Conservation (phyloP, 2,888 invertebrate genomes). For the Plebejus argus region DNA sequence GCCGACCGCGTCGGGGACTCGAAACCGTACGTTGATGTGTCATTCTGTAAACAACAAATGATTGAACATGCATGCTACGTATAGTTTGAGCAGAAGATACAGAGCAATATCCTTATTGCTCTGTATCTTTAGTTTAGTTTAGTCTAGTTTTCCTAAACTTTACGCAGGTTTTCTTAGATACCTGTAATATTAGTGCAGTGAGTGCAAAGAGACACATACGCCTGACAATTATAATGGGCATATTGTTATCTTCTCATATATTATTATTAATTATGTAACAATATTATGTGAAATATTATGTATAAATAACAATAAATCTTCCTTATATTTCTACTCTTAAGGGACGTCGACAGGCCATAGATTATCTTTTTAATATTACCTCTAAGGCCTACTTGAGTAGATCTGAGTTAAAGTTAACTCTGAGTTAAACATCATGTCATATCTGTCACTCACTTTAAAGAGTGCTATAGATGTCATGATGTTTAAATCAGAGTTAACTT, state of each 20-base stretch:
- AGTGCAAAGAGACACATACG: not conserved
- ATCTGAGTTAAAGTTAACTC: no score
- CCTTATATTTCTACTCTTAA: not conserved
- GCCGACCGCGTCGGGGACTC: conserved; percentile 95
- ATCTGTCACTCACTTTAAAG: no score
- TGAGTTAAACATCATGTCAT: no score
- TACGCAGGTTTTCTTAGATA: no score
- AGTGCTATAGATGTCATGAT: no score
- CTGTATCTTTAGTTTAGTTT: no score
- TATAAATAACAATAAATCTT: not conserved
- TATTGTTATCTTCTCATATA: not conserved
- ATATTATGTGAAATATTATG: not conserved
- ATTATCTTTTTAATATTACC: not conserved
- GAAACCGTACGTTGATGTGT: conserved; percentile 97
- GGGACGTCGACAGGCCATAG: not conserved
- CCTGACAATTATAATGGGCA: not conserved
- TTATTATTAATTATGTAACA: not conserved
- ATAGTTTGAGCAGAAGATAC: not conserved
- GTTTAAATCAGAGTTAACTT: no score
- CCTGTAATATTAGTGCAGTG: no score
- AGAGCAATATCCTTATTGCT: no score
- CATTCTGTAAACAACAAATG: conserved; percentile 82
- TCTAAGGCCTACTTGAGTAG: no score
- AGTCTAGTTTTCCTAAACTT: no score
- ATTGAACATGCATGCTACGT: not conserved